Base-by-base conservation (phyloP, 1,140 invertebrate species). In the Dendroctonus valens region DNA sequence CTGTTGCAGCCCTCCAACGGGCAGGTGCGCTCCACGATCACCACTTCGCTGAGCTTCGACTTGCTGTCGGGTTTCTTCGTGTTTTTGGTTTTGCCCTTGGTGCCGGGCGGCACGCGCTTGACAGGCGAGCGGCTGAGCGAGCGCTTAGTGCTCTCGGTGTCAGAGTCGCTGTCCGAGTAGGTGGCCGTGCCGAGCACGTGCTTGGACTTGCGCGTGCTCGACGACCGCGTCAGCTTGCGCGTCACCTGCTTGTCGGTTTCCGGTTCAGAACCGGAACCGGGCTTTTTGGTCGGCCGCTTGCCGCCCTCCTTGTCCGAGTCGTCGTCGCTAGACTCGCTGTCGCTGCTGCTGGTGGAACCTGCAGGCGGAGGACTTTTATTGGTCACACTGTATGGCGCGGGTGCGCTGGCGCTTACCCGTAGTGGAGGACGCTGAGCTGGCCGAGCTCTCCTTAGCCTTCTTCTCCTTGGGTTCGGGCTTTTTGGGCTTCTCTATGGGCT, bases 1-100 rank as follows among this genome's bases (percentile, higher is more conserved):
- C 94, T 97, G 78, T 97, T 91, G 78, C 95, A 98, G 7, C 88
- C 88, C 63, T 93, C 87, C 9, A 97, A 82, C 0, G 92, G 92
- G 81, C 95, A 98, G 67, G 88, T 85, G 38, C 87, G 81, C 71
- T 93, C 90, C 69, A 88, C 85, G 12, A 79, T 76, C 39, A 79
- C 72, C 11, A 80, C 76, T 57, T 82, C 79, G 51, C 69, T 78
- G 14, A 74, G 73, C 67, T 76, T 80, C 8, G 80, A 78, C 70
- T 82, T 82, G 1, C 74, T 57, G 68, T 79, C 80, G n/a, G 77
- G 81, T 70, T 79, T 79, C 69, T 79, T 84, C 68, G 71, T 79
- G 69, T 73, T 80, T 72, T 74, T 82, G 65, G 66, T 74, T 72
- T 78, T 74, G 49, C 80, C 78, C 71, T 80, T 79, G 8, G 74